Evolutionary conservation across 1,140 invertebrate species (phyloP).

Genomic region (Neodiprion virginianus): DNA sequence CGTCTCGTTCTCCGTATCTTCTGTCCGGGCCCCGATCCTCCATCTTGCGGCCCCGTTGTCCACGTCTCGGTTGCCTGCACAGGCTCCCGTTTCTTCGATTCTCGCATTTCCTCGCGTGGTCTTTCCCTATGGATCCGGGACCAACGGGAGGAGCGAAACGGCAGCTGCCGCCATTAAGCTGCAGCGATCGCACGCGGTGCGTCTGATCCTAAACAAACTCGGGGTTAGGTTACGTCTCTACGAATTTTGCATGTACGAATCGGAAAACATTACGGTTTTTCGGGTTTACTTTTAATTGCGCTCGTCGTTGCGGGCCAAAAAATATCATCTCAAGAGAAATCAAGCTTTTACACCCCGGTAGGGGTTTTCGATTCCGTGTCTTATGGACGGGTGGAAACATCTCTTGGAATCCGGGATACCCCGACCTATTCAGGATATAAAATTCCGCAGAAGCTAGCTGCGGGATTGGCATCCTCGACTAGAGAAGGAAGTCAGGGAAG

Average conservation of each 20-base stretch:
- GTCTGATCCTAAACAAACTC: background rate
- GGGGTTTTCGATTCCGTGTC: no score
- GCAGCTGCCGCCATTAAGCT: background rate
- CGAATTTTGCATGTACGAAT: background rate
- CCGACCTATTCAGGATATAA: no score
- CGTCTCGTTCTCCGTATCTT: conserved; percentile 12
- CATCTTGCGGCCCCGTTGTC: background rate
- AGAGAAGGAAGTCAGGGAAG: no score
- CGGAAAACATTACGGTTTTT: background rate
- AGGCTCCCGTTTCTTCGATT: conserved; percentile 3
- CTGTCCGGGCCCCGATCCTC: conserved; percentile 7
- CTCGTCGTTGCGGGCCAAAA: no score
- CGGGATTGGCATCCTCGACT: no score
- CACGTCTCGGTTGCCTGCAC: background rate
- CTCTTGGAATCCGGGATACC: no score
- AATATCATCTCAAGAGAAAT: no score
- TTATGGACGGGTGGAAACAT: no score
- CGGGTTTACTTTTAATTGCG: no score
- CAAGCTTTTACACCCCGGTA: no score
- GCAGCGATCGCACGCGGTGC: background rate
- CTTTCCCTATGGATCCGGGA: background rate
- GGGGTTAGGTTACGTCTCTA: background rate
- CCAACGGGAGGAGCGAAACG: background rate
- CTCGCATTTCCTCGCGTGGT: background rate
- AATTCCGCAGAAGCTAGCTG: no score